Conservation (phyloP, 2,888 invertebrate genomes). For the Ophion ellenae region DNA sequence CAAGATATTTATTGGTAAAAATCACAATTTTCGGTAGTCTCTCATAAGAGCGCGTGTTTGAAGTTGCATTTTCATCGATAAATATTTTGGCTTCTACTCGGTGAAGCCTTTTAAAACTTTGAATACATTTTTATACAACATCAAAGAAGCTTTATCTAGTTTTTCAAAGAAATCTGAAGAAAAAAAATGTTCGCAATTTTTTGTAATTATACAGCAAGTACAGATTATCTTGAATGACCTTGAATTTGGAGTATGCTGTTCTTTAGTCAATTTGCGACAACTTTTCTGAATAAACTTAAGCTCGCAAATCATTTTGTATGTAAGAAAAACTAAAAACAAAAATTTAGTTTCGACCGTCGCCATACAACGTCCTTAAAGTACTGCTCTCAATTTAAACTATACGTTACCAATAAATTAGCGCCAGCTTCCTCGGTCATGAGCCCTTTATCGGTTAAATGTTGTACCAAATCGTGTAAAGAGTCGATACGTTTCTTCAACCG, state of each 20-base stretch:
- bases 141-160: slow-evolving; percentile 24
- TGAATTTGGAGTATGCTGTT: slow-evolving; percentile 26
- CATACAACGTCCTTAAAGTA: no score
- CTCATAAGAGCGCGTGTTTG: slow-evolving; percentile 21
- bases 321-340: no score
- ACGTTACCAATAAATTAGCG: no score
- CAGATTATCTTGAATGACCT: slow-evolving; percentile 24
- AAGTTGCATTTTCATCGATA: slow-evolving; percentile 17
- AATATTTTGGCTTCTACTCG: no score
- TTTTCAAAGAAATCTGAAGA: slow-evolving; percentile 15
- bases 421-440: not conserved
- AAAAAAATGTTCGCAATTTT: slow-evolving; percentile 1
- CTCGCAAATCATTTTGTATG: no score
- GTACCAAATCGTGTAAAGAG: no score
- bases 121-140: slow-evolving; percentile 18
- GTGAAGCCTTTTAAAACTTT: slow-evolving; percentile 10
- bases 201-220: slow-evolving; percentile 25
- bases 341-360: no score
- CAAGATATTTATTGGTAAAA: slow-evolving; percentile 24
- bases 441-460: not conserved
- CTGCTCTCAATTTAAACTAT: no score
- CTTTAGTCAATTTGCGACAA: slow-evolving; percentile 16
- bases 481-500: slow-evolving; percentile 17
- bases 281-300: not conserved
- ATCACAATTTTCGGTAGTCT: slow-evolving; percentile 23